Evolutionary conservation across 1,140 invertebrate species (phyloP), one percentile per base, ranked within the genome.

Genomic region (Diabrotica undecimpunctata): DNA sequence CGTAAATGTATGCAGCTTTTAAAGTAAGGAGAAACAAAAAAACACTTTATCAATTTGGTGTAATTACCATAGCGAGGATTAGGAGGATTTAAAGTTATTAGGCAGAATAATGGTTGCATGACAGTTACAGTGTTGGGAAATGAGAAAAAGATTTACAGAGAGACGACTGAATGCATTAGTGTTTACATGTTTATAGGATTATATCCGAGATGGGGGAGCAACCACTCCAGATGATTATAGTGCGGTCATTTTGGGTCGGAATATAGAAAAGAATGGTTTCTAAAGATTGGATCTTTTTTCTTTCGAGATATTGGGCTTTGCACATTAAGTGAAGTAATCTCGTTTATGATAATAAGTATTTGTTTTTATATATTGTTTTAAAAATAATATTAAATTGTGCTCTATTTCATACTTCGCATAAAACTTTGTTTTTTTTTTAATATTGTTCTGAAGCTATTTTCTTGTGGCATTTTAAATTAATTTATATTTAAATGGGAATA

Each of bases 51-150:
- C 41, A 46, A 46, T 46, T 46, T 46, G 41, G 41, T 46, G 41
- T 46, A 46, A 46, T 46, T 46, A 46, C 41, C 41, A 46, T 46
- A 46, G 41, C 41, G n/a, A 10, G 41, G 41, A 46, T 46, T 46
- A 46, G 41, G 41, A 46, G 41, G 41, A 46, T 46, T 46, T 46
- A 46, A 46, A 46, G 41, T 46, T 46, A 46, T 46, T 46, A 46
- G 41, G 41, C 41, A 46, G 41, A 46, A 46, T 46, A 46, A 46
- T 46, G 41, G 41, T 46, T 46, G 41, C 41, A 46, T 46, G 41
- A 46, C 41, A 46, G 41, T 46, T 46, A 46, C 41, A 46, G 41
- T 46, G 41, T 46, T 46, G 41, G 41, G 41, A 46, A 46, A 46
- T 46, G 41, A 46, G 41, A 46, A 46, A 46, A 46, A 46, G 41